phyloP scores from a whole-genome alignment of 2,888 invertebrate species.

The Pardosa pseudoannulata region DNA sequence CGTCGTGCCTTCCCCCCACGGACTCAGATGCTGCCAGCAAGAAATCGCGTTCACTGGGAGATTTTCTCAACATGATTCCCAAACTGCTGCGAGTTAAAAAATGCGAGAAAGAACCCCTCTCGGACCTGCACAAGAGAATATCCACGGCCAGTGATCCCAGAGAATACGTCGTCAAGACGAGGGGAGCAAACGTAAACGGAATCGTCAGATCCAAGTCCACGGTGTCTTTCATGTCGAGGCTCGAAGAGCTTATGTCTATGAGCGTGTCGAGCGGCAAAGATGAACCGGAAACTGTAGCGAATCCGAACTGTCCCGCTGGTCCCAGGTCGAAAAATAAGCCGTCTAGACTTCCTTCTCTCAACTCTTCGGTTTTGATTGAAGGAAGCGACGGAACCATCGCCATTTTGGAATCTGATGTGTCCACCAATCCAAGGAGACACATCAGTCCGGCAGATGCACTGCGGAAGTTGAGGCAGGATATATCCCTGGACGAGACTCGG shows the following conservation, averaged over 20 bases:
- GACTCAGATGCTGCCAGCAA: conserved; percentile 33
- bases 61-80: conserved; percentile 72
- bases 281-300: conserved; percentile 20
- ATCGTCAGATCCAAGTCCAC: conserved; percentile 69
- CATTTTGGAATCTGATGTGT: background rate
- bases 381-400: conserved; percentile 22
- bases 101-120: conserved; percentile 62
- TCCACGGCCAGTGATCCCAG: conserved; percentile 73
- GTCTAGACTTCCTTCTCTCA: conserved; percentile 23
- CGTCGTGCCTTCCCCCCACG: conserved; percentile 37
- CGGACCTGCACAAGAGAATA: conserved; percentile 69
- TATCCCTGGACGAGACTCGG: conserved; percentile 22
- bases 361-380: conserved; percentile 28
- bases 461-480: conserved; percentile 41
- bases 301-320: conserved; percentile 41
- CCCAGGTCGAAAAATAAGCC: conserved; percentile 36
- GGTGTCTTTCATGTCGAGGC: conserved; percentile 62
- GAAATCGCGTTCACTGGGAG: conserved; percentile 64
- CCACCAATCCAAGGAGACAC: conserved; percentile 23
- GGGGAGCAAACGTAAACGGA: conserved; percentile 53
- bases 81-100: conserved; percentile 61
- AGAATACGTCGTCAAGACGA: conserved; percentile 69
- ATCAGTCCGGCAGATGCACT: conserved; percentile 62
- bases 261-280: conserved; percentile 24
- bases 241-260: conserved; percentile 57